Percentiles rank a stretch among this genome's conserved stretches.
These are phyloP conservation scores for Drosophila rufa DNA, from an alignment of 1,140 invertebrate species.

Conservation along the genomic window DNA sequence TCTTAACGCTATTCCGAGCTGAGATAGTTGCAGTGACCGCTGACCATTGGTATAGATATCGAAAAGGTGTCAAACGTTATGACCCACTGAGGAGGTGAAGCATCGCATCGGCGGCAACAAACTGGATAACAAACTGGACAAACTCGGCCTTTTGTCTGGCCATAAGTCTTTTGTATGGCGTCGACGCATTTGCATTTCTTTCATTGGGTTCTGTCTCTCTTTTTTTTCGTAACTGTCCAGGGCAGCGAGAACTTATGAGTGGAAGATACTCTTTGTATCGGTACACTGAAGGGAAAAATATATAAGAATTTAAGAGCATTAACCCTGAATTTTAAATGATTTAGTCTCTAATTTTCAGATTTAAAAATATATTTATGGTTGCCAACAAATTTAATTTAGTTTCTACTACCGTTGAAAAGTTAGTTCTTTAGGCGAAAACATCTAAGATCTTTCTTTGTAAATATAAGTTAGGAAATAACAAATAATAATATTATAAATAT, in stretches of 20 bases:
- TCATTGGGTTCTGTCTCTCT: slow-evolving; percentile 13
- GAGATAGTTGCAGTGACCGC: slow-evolving; percentile 10
- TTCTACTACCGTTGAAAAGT: neutral
- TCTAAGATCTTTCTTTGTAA: too few species aligned
- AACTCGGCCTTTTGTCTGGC: slow-evolving; percentile 35
- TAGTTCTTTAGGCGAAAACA: neutral
- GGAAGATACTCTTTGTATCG: slow-evolving; percentile 15
- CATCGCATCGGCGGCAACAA: slow-evolving; percentile 7
- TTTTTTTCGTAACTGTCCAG: slow-evolving; percentile 22
- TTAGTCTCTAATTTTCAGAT: neutral
- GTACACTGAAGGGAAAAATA: neutral
- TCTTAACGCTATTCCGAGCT: neutral
- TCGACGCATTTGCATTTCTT: slow-evolving; percentile 49
- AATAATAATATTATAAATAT: neutral
- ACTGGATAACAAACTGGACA: slow-evolving; percentile 33
- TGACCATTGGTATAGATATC: slow-evolving; percentile 16
- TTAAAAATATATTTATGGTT: neutral
- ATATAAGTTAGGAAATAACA: too few species aligned
- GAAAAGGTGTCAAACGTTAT: slow-evolving; percentile 48
- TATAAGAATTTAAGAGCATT: too few species aligned
- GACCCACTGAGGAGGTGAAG: slow-evolving; percentile 40
- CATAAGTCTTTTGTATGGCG: slow-evolving; percentile 37
- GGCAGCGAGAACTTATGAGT: slow-evolving; percentile 30
- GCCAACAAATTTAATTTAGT: too few species aligned
- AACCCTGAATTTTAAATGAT: neutral